Percentiles rank a stretch among this genome's conserved stretches.
phyloP scores from a whole-genome alignment of 2,888 invertebrate species.

The Nomada flava region DNA sequence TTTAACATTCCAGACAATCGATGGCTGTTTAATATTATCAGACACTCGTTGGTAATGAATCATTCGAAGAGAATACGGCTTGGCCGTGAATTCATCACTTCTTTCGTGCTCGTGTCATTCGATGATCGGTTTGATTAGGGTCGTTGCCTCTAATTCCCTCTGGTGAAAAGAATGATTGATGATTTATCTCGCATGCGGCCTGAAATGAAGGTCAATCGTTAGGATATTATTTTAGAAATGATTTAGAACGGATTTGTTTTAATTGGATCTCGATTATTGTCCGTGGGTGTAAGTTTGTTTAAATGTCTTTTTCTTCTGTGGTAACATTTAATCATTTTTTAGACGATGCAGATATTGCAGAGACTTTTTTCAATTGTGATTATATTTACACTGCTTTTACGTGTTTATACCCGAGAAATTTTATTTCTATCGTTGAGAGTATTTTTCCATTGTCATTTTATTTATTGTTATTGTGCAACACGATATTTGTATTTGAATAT shows the following conservation, averaged over 20 bases:
- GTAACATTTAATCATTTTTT: neutral
- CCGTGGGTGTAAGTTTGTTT: conserved; percentile 4
- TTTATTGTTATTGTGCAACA: conserved; percentile 18
- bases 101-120: too few relatives aligned
- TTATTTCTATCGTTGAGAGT: neutral
- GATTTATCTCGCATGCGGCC: neutral
- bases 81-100: neutral
- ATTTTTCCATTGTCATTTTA: neutral
- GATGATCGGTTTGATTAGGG: too few relatives aligned
- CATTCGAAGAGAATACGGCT: neutral
- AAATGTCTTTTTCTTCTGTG: neutral
- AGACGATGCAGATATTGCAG: neutral
- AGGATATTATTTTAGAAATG: neutral
- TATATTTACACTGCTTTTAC: conserved; percentile 11
- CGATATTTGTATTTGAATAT: too few relatives aligned
- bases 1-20: conserved; percentile 21
- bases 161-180: neutral
- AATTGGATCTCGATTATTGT: neutral
- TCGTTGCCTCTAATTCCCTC: too few relatives aligned
- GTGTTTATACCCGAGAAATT: conserved; percentile 16
- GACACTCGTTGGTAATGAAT: conserved; percentile 18
- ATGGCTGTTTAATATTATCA: conserved; percentile 5
- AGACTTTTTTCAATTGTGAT: neutral
- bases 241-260: conserved; percentile 11
- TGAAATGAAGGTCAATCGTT: too few relatives aligned